Evolutionary conservation across 2,888 invertebrate species (phyloP), one percentile per base, ranked within the genome.

Genomic region (Stictocephala bisonia): DNA sequence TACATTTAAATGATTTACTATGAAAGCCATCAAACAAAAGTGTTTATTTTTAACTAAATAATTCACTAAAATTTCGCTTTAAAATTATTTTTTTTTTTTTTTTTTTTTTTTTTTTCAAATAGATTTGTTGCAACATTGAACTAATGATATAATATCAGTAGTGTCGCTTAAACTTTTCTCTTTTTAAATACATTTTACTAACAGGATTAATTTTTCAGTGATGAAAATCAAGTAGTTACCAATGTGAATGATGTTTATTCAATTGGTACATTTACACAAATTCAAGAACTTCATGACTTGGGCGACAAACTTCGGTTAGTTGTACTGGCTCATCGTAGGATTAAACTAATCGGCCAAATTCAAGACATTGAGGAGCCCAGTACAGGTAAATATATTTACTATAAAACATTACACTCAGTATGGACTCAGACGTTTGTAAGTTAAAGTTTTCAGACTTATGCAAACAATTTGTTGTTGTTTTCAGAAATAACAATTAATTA

Each of bases 201-300:
- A 31, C 18, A 29, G 11, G 22, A 40, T 20, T 58, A 26, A 41
- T 71, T 35, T 74, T 77, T 29, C 72, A 90, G 89, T 78, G 94
- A 94, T 82, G 94, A 96, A 77, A 87, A 90, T 0, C 98, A 98
- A 82, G 87, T 96, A 18, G 93, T 99, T 0, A 87, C 91, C 11
- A 92, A 87, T 69, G 81, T 98, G 26, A 90, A 93, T 75, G 98
- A 99, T 77, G 87, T 99, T 41, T 94, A 97, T 83, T 86, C 89
- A 67, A 89, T 97, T 26, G 99, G 99, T 7, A 95, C 97, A 1
- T 99, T 99, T 85, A 99, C 97, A 7, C 97, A 99, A 86, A 98
- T 99, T 78, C 95, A 97, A 80, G 99, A 99, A 85, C 90, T 99
- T 86, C 97, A 98, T 83, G 98, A 98, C 83, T 87, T 97, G 82